Conservation (phyloP, 1,140 invertebrate genomes). For the Mesaphorura yosii region DNA sequence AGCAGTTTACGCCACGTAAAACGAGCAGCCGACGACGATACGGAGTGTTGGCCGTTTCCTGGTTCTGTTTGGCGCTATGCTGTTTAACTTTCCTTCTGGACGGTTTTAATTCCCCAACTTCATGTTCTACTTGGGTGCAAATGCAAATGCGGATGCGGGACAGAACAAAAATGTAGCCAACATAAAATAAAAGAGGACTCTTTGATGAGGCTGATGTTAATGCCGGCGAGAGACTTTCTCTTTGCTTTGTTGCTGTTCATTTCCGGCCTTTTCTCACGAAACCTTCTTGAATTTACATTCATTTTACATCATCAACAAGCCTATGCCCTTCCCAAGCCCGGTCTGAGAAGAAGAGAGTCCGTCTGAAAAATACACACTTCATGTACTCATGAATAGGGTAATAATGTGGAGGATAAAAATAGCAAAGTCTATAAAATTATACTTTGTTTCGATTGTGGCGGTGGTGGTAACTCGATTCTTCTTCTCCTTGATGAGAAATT, state of each 20-base stretch:
- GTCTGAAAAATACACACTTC: too few relatives aligned
- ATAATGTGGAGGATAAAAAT: too few relatives aligned
- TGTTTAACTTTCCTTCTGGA: slow-evolving; percentile 31
- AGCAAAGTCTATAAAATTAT: too few relatives aligned
- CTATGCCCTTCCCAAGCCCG: too few relatives aligned
- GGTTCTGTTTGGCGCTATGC: slow-evolving; percentile 21
- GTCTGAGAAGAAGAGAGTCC: too few relatives aligned
- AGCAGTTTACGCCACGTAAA: slow-evolving; percentile 33
- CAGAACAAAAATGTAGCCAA: slow-evolving; percentile 24
- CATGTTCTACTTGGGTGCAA: slow-evolving; percentile 33
- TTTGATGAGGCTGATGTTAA: too few relatives aligned
- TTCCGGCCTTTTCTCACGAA: slow-evolving; percentile 21
- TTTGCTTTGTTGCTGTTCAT: slow-evolving; percentile 9
- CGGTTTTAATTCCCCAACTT: slow-evolving; percentile 33
- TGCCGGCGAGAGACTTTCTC: slow-evolving; percentile 9
- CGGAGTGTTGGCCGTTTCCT: slow-evolving; percentile 9
- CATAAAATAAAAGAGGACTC: too few relatives aligned
- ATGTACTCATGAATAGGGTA: too few relatives aligned
- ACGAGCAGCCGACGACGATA: slow-evolving; percentile 3
- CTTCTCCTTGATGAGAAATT: too few relatives aligned
- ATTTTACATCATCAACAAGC: too few relatives aligned
- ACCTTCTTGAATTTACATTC: slow-evolving; percentile 20
- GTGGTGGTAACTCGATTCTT: too few relatives aligned
- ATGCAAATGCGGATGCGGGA: slow-evolving; percentile 29
- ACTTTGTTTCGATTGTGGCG: too few relatives aligned